Conservation (phyloP, 2,888 invertebrate genomes). For the Sphaerophoria taeniata region DNA sequence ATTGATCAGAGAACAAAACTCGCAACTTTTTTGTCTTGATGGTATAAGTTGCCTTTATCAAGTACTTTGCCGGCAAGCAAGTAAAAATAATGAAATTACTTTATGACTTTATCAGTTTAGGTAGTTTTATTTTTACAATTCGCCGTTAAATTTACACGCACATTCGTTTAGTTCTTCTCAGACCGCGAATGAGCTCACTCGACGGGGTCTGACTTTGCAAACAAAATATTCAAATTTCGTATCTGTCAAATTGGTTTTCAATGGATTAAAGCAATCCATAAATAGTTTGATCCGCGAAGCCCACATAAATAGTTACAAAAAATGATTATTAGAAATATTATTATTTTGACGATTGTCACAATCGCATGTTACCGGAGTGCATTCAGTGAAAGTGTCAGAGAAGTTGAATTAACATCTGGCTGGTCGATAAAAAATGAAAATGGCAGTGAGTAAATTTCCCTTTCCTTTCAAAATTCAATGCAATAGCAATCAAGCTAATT, state of each 20-base stretch:
- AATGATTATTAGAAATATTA: conserved; percentile 51
- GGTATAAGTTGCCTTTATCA: background rate
- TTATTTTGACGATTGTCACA: conserved; percentile 40
- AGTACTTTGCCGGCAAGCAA: background rate
- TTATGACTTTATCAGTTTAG: conserved; percentile 53
- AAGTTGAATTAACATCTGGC: conserved; percentile 72
- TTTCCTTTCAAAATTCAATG: background rate
- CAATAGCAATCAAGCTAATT: background rate
- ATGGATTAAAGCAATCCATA: background rate
- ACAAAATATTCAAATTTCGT: background rate
- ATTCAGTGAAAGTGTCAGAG: conserved; percentile 57
- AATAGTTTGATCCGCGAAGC: background rate
- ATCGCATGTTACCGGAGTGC: conserved; percentile 15
- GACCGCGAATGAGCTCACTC: conserved; percentile 29
- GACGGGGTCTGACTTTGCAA: conserved; percentile 1
- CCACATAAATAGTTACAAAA: background rate
- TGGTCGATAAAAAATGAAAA: conserved; percentile 75
- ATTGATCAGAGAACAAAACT: too few species aligned
- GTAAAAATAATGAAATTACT: conserved; percentile 9
- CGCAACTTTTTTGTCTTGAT: too few species aligned
- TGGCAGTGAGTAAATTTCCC: conserved; percentile 73
- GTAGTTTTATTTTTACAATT: conserved; percentile 31
- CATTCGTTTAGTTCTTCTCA: conserved; percentile 52
- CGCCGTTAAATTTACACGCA: conserved; percentile 34
- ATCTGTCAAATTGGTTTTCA: background rate